Percentiles rank a stretch among this genome's conserved stretches.
phyloP scores from a whole-genome alignment of 2,113 vertebrate genomes.

The Trichechus manatus region DNA sequence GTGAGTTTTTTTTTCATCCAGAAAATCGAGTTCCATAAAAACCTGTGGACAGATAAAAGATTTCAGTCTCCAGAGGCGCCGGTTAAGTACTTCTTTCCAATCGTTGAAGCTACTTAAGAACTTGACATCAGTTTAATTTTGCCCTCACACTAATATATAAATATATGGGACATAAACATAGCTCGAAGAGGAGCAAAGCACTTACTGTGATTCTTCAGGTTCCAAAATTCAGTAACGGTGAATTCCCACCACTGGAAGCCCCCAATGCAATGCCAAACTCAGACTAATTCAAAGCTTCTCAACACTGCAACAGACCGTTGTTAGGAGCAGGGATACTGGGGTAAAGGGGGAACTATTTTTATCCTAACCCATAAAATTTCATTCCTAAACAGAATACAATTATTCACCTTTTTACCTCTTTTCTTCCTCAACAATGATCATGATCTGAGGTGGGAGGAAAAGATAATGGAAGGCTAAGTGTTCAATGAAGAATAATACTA shows the following conservation, averaged over 20 bases:
- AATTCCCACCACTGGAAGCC: conserved; percentile 52
- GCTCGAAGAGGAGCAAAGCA: conserved; percentile 23
- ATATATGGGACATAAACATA: neutral
- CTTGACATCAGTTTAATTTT: conserved; percentile 66
- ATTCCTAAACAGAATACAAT: conserved; percentile 51
- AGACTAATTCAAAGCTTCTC: conserved; percentile 60
- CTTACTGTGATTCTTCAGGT: conserved; percentile 48
- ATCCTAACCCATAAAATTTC: neutral
- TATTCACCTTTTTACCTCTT: conserved; percentile 8
- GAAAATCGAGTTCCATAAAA: conserved; percentile 79
- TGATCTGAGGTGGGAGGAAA: neutral
- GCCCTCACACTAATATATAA: neutral
- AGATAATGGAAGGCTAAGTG: neutral
- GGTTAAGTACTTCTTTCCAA: conserved; percentile 81
- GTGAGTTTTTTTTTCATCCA: conserved; percentile 68
- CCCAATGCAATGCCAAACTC: conserved; percentile 47
- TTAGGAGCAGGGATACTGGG: conserved; percentile 6
- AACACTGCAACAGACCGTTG: neutral
- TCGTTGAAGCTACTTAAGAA: conserved; percentile 81
- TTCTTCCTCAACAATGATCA: conserved; percentile 51
- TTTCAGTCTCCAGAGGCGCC: conserved; percentile 84
- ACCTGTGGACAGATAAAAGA: conserved; percentile 86
- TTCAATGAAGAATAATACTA: conserved; percentile 29
- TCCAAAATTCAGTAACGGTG: conserved; percentile 39
- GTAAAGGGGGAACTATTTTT: neutral